phyloP scores from a whole-genome alignment of 1,140 invertebrate species.

The Musca domestica region DNA sequence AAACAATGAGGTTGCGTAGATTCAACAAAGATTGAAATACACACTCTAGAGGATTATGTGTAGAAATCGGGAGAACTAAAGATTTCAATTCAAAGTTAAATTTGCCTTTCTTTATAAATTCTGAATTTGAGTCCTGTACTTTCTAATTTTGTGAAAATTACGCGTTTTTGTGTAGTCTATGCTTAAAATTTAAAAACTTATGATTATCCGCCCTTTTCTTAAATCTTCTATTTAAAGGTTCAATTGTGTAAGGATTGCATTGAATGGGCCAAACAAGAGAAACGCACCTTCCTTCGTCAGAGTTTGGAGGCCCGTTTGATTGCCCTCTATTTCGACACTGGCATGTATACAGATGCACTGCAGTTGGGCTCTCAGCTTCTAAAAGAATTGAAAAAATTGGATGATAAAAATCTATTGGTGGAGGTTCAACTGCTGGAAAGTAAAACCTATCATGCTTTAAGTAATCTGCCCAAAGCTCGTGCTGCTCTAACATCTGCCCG shows the following conservation, averaged over 20 bases:
- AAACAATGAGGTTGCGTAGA: background rate
- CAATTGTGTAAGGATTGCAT: slow-evolving; percentile 96
- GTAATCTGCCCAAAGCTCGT: slow-evolving; percentile 94
- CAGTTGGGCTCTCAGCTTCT: slow-evolving; percentile 80
- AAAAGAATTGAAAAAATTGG: slow-evolving; percentile 96
- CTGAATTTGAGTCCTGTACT: too few relatives aligned
- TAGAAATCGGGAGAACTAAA: too few relatives aligned
- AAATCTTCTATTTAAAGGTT: slow-evolving; percentile 54
- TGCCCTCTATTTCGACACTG: slow-evolving; percentile 91
- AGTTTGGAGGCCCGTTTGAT: slow-evolving; percentile 91
- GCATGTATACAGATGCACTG: slow-evolving; percentile 84
- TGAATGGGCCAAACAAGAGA: slow-evolving; percentile 98
- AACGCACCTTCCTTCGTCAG: slow-evolving; percentile 94
- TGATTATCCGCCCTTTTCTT: too few relatives aligned
- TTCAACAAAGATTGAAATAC: background rate
- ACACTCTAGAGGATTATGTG: too few relatives aligned
- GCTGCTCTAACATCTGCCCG: slow-evolving; percentile 96
- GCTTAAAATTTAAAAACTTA: too few relatives aligned
- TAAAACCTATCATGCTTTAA: slow-evolving; percentile 97
- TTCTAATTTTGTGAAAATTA: too few relatives aligned
- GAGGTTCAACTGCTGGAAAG: slow-evolving; percentile 96
- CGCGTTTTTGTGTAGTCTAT: too few relatives aligned
- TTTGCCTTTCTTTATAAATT: too few relatives aligned
- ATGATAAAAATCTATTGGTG: slow-evolving; percentile 98
- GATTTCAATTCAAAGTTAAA: too few relatives aligned